These are phyloP conservation scores for Limnephilus marmoratus DNA, from an alignment of 2,888 invertebrate genomes.

Conservation along the genomic window DNA sequence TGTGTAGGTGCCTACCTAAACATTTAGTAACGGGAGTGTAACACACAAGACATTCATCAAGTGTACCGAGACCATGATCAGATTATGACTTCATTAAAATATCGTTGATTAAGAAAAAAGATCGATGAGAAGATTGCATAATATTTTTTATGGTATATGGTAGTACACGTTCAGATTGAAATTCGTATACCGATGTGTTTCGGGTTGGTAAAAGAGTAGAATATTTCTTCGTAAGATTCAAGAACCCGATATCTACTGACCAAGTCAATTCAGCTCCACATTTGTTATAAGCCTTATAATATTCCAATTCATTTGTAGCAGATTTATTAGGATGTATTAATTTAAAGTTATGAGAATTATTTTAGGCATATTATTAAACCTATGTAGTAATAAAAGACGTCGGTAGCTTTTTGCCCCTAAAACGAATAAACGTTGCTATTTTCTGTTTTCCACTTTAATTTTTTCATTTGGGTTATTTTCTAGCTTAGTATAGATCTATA, in stretches of 20 bases:
- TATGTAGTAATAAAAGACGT: no score
- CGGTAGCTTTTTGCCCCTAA: no score
- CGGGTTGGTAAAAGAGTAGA: background rate
- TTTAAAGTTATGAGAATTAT: no score
- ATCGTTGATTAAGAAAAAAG: background rate
- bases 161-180: background rate
- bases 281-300: no score
- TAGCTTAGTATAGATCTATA: no score
- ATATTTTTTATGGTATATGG: background rate
- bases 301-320: no score
- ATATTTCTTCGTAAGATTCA: background rate
- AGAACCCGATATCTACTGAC: background rate
- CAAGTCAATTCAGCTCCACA: no score
- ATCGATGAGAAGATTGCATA: background rate
- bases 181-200: background rate
- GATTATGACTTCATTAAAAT: background rate
- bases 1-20: background rate
- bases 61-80: background rate
- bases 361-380: no score
- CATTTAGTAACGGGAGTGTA: slow-evolving; percentile 20
- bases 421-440: no score
- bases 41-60: slow-evolving; percentile 7
- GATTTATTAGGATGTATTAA: no score
- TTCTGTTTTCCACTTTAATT: no score
- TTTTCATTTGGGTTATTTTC: no score